Conservation (phyloP, 2,113 vertebrate species). For the Martes martes region DNA sequence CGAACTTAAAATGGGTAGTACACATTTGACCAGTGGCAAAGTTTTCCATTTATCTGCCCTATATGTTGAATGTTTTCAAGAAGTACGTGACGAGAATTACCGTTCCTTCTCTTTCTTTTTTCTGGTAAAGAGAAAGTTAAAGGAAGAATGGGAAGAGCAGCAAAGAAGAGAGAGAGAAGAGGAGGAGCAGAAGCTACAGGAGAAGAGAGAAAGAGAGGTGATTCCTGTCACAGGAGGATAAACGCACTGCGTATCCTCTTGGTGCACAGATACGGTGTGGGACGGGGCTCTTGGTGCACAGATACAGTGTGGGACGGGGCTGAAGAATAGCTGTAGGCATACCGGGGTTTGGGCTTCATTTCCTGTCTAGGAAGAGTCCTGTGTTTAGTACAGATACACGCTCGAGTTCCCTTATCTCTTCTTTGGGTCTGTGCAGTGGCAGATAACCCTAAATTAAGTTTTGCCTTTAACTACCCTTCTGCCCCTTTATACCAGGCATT, state of each 20-base stretch:
- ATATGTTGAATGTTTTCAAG: background rate
- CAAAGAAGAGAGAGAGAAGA: slow-evolving; percentile 90
- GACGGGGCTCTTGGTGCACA: slow-evolving; percentile 63
- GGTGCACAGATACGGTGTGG: background rate
- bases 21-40: background rate
- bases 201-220: slow-evolving; percentile 98
- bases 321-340: background rate
- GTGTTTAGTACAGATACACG: background rate
- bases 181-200: slow-evolving; percentile 89
- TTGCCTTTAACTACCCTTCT: background rate
- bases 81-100: background rate
- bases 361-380: background rate
- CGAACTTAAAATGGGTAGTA: background rate
- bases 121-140: slow-evolving; percentile 89
- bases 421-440: background rate
- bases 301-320: background rate
- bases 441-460: background rate
- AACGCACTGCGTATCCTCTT: slow-evolving; percentile 89
- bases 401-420: background rate
- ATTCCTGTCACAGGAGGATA: slow-evolving; percentile 90
- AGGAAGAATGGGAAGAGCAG: slow-evolving; percentile 96
- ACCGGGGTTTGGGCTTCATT: background rate
- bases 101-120: background rate
- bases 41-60: background rate
- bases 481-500: background rate